phyloP scores from a whole-genome alignment of 2,888 invertebrate species.

The Lottia gigantea region DNA sequence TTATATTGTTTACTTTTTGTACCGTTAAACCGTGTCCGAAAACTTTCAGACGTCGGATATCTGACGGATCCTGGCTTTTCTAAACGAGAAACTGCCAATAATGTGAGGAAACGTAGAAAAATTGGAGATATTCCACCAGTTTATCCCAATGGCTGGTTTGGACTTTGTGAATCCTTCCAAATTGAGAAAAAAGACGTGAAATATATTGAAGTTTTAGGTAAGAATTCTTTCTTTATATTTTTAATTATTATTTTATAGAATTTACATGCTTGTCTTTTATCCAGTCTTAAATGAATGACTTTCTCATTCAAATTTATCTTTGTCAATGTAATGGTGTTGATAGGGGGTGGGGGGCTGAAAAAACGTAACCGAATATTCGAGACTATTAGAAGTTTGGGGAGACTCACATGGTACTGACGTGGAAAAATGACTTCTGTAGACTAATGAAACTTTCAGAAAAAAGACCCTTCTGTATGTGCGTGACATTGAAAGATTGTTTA shows the following conservation, averaged over 20 bases:
- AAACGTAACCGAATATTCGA: too few species aligned
- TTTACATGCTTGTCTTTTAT: too few species aligned
- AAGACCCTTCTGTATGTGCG: too few species aligned
- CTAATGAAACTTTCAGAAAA: too few species aligned
- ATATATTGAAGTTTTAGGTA: slow-evolving; percentile 75
- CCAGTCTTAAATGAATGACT: too few species aligned
- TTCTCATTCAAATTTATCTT: too few species aligned
- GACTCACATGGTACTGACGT: too few species aligned
- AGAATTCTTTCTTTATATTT: slow-evolving; percentile 33
- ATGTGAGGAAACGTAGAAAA: slow-evolving; percentile 69
- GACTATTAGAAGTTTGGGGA: background rate
- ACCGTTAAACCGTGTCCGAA: slow-evolving; percentile 56
- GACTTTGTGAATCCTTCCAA: slow-evolving; percentile 77
- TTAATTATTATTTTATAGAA: background rate
- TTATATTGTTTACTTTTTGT: slow-evolving; percentile 46
- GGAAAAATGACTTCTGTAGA: too few species aligned
- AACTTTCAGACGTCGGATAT: slow-evolving; percentile 62
- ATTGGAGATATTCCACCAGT: slow-evolving; percentile 82
- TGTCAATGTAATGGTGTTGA: too few species aligned
- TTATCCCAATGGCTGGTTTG: slow-evolving; percentile 92
- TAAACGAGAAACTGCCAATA: slow-evolving; percentile 58
- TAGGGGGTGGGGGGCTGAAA: too few species aligned
- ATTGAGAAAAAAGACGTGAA: slow-evolving; percentile 65
- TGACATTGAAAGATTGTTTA: too few species aligned
- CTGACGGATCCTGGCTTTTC: slow-evolving; percentile 52